Base-by-base conservation (phyloP, 2,888 invertebrate species). In the Acronicta leporina region DNA sequence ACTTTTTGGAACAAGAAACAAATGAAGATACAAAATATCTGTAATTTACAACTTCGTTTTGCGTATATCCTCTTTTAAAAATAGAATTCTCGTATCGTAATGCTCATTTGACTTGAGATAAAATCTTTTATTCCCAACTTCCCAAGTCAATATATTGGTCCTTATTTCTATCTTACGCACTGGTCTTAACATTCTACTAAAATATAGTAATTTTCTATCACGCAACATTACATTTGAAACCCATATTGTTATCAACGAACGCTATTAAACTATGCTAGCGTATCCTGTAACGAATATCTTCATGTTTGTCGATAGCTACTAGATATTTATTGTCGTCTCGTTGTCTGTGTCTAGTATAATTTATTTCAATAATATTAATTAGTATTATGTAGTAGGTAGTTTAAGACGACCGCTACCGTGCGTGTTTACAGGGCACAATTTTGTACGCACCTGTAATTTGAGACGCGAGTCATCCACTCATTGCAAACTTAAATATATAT, bases 251-350 rank as follows among this genome's bases (percentile, higher is more conserved):
- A 70, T 75, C 70, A 47, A 10, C 16, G 14, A 50, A 43, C 44
- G 46, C 60, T 70, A 49, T 76, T 73, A 73, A 77, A 76, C 62
- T 79, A 63, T 77, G 79, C 73, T 77, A 65, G 60, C 68, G 54
- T 79, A 77, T 77, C 73, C 77, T 73, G 79, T 76, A 47, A 38
- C 54, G 61, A 43, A 56, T 63, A 51, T 66, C 49, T 62, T 30
- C 30, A 33, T 66, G 43, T 69, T 59, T 57, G 59, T 67, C 27
- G 47, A 60, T 75, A 71, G 61, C 33, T 64, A 54, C 49, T n/a
- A n/a, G n/a, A n/a, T 41, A n/a, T 41, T 55, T 61, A 54, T 64
- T 53, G 46, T 20, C 69, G 54, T 65, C 27, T 73, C 48, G 44
- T 59, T 57, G 56, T 42, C 35, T 68, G 20, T 20, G 44, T 50